Evolutionary conservation across 2,888 invertebrate species (phyloP).

Genomic region (Apoda limacodes): DNA sequence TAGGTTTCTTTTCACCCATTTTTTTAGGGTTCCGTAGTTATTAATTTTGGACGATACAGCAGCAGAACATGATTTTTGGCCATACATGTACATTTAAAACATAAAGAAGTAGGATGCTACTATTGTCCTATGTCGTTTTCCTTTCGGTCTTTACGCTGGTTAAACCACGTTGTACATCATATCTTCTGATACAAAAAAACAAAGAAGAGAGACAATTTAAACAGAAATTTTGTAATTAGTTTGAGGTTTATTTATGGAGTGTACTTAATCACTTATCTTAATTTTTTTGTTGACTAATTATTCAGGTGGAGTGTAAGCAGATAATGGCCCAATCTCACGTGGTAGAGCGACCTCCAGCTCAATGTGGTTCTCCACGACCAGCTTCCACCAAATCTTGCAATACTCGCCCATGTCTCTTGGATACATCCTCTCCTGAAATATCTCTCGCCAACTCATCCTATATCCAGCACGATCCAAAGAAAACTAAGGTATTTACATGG

Average conservation of each 20-base stretch:
- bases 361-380: conserved; percentile 82
- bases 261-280: not conserved
- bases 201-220: too few relatives aligned
- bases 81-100: too few relatives aligned
- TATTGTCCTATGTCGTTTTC: too few relatives aligned
- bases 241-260: not conserved
- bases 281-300: not conserved
- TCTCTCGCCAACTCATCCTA: conserved; percentile 84
- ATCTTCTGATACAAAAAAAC: too few relatives aligned
- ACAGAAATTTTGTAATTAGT: too few relatives aligned
- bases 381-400: conserved; percentile 87
- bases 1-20: too few relatives aligned
- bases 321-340: conserved; percentile 94
- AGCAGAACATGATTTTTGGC: too few relatives aligned
- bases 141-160: too few relatives aligned
- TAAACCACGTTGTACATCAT: not conserved
- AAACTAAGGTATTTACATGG: conserved; percentile 82
- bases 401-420: conserved; percentile 80
- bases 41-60: too few relatives aligned
- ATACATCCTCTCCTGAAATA: conserved; percentile 79
- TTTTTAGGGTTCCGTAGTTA: too few relatives aligned
- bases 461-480: conserved; percentile 85
- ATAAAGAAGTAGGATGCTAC: too few relatives aligned
- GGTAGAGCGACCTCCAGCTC: conserved; percentile 79
- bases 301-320: conserved; percentile 86